Evolutionary conservation across 2,797 vertebrate genomes (phyloP).

Genomic region (Eurystomus glaucurus): DNA sequence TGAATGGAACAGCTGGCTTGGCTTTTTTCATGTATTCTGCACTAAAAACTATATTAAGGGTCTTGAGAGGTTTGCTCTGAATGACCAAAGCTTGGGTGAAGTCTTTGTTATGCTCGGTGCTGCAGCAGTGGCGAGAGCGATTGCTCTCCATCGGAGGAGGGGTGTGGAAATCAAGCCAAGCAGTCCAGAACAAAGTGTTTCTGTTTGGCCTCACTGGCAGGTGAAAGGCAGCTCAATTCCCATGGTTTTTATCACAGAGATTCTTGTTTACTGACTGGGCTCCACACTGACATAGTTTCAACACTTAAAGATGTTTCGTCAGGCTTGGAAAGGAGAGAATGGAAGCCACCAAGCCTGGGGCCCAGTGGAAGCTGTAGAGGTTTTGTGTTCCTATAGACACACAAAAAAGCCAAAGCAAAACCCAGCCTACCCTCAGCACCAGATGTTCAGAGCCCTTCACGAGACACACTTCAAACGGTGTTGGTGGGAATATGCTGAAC

Average conservation of each 20-base stretch:
- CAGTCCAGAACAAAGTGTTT: conserved; percentile 10
- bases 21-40: conserved; percentile 32
- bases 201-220: conserved; percentile 13
- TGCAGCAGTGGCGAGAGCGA: neutral
- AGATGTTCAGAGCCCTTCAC: neutral
- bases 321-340: neutral
- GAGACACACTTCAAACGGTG: neutral
- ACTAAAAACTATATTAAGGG: neutral
- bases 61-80: conserved; percentile 5
- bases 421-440: neutral
- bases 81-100: neutral
- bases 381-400: neutral
- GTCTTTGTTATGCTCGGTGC: neutral
- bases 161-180: neutral
- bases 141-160: fast-evolving
- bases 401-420: neutral
- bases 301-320: neutral
- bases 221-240: conserved; percentile 25
- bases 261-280: neutral
- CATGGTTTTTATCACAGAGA: conserved; percentile 18
- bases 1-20: conserved; percentile 27
- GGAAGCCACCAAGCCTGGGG: neutral
- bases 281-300: neutral
- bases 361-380: neutral
- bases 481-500: neutral